phyloP scores from a whole-genome alignment of 2,888 invertebrate genomes.

The Leptinotarsa peninsularis region DNA sequence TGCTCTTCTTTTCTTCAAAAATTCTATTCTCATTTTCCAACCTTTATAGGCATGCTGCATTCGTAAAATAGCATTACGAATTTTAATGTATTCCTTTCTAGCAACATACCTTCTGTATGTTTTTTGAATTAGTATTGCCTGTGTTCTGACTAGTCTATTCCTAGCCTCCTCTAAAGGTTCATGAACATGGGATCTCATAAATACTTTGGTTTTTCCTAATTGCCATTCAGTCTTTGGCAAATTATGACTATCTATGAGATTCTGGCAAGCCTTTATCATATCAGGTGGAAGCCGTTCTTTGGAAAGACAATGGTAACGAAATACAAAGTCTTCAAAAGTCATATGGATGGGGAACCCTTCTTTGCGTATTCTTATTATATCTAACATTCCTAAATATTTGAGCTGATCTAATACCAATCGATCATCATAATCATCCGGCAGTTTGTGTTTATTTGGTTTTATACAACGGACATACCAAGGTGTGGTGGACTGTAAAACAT shows the following conservation, averaged over 20 bases:
- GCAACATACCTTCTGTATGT: slow-evolving; percentile 76
- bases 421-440: slow-evolving; percentile 82
- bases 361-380: slow-evolving; percentile 89
- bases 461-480: slow-evolving; percentile 95
- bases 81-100: slow-evolving; percentile 75
- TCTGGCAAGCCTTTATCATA: slow-evolving; percentile 65
- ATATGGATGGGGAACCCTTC: slow-evolving; percentile 92
- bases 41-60: slow-evolving; percentile 89
- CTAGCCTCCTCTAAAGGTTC: slow-evolving; percentile 86
- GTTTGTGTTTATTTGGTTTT: slow-evolving; percentile 89
- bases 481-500: slow-evolving; percentile 88
- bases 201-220: slow-evolving; percentile 87
- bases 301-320: slow-evolving; percentile 81
- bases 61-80: slow-evolving; percentile 76
- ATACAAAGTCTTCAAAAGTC: slow-evolving; percentile 79
- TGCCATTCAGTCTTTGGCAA: slow-evolving; percentile 87
- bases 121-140: slow-evolving; percentile 82
- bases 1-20: slow-evolving; percentile 84
- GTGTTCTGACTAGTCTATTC: slow-evolving; percentile 75
- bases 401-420: slow-evolving; percentile 87
- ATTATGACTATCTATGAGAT: slow-evolving; percentile 73
- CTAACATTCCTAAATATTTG: slow-evolving; percentile 91
- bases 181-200: slow-evolving; percentile 84
- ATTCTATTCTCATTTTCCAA: slow-evolving; percentile 85
- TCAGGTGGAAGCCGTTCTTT: slow-evolving; percentile 67